These are phyloP conservation scores for Ennomos erosarius DNA, from an alignment of 2,888 invertebrate genomes.

Conservation along the genomic window DNA sequence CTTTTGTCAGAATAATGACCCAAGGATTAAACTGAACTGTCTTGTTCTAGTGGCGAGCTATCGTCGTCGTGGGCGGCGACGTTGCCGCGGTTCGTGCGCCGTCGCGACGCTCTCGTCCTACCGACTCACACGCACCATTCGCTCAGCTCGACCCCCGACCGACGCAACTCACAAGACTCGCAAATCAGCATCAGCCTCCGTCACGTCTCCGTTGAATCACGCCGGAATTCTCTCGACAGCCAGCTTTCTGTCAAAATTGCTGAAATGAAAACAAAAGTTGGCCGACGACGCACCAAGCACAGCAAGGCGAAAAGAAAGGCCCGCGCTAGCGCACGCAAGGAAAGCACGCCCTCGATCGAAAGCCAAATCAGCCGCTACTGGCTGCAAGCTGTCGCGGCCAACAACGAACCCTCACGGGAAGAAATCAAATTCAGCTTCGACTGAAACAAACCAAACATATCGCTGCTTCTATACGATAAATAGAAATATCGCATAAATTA, in stretches of 20 bases:
- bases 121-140: constrained; percentile 76
- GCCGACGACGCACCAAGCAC: constrained; percentile 79
- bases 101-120: constrained; percentile 92
- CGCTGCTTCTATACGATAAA: constrained; percentile 9
- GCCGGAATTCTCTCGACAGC: constrained; percentile 95
- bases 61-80: constrained; percentile 97
- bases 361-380: constrained; percentile 90
- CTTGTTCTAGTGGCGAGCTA: constrained; percentile 88
- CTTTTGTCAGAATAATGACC: too few relatives aligned
- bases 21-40: too few relatives aligned
- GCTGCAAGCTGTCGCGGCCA: constrained; percentile 86
- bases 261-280: constrained; percentile 91
- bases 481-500: constrained; percentile 38
- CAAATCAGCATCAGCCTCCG: constrained; percentile 91
- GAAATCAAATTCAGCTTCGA: constrained; percentile 81
- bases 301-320: constrained; percentile 75
- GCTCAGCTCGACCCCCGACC: constrained; percentile 83
- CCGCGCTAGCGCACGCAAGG: constrained; percentile 76
- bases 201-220: constrained; percentile 93
- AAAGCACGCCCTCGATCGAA: constrained; percentile 93
- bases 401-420: constrained; percentile 83
- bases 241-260: constrained; percentile 94
- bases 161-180: constrained; percentile 87
- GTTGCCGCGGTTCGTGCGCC: constrained; percentile 92
- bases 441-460: constrained; percentile 48